phyloP scores from a whole-genome alignment of 2,888 invertebrate genomes.

The Nowickia ferox region DNA sequence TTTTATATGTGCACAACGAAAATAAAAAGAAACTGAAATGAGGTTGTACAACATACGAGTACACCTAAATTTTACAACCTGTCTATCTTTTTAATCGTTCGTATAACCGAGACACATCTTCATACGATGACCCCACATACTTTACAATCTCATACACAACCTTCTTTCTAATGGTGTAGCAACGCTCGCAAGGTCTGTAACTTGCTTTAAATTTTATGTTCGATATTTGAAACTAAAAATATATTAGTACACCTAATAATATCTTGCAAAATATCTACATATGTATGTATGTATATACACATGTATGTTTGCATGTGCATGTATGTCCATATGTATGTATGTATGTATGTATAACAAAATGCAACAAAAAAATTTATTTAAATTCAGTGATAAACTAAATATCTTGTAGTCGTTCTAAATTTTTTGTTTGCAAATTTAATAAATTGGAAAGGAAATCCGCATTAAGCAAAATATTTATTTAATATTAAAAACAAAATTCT shows the following conservation, averaged over 20 bases:
- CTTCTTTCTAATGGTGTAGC: too few relatives aligned
- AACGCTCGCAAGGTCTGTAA: too few relatives aligned
- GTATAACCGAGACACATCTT: too few relatives aligned
- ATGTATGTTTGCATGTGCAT: neutral
- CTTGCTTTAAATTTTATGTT: too few relatives aligned
- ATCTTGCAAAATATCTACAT: neutral
- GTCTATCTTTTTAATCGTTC: too few relatives aligned
- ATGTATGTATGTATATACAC: neutral
- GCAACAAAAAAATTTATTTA: neutral
- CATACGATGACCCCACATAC: too few relatives aligned
- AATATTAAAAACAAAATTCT: slow-evolving; percentile 21
- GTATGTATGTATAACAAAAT: neutral
- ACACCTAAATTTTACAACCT: too few relatives aligned
- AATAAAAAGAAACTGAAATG: too few relatives aligned
- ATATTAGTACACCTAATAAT: neutral
- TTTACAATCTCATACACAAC: too few relatives aligned
- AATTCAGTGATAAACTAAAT: neutral
- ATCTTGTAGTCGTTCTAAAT: neutral
- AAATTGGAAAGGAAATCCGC: slow-evolving; percentile 66
- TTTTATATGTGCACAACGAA: too few relatives aligned
- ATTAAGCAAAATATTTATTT: slow-evolving; percentile 17
- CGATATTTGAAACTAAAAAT: neutral
- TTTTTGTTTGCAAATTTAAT: slow-evolving; percentile 32
- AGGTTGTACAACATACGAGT: too few relatives aligned
- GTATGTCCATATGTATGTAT: neutral